phyloP scores from a whole-genome alignment of 2,888 invertebrate genomes.

The Chrysolina haemoptera region DNA sequence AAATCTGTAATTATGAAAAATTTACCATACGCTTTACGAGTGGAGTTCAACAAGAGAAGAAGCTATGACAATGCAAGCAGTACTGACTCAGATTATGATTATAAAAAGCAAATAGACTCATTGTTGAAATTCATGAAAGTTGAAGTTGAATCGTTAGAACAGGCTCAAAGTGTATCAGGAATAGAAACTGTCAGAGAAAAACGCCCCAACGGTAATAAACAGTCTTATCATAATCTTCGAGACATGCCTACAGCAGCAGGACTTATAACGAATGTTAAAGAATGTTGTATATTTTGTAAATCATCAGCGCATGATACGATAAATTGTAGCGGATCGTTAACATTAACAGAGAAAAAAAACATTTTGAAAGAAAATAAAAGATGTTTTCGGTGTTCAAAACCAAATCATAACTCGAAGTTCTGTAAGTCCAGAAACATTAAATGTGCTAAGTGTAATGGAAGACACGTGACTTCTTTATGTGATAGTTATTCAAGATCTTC shows the following conservation, averaged over 20 bases:
- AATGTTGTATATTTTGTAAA: neutral
- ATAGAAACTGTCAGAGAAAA: neutral
- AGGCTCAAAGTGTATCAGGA: too few relatives aligned
- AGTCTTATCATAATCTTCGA: neutral
- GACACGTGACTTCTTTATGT: neutral
- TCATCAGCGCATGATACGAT: neutral
- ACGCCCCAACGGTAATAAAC: neutral
- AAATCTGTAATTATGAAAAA: too few relatives aligned
- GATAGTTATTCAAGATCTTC: neutral
- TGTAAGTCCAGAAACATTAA: neutral
- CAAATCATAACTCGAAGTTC: neutral
- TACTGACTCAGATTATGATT: too few relatives aligned
- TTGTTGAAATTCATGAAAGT: too few relatives aligned
- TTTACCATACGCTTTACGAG: too few relatives aligned
- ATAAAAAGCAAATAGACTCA: too few relatives aligned
- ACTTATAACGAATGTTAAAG: neutral
- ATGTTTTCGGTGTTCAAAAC: neutral
- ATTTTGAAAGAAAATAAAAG: neutral
- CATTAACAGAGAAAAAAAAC: neutral
- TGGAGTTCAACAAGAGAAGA: too few relatives aligned
- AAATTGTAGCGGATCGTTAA: neutral
- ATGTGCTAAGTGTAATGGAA: neutral
- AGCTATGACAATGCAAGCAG: too few relatives aligned
- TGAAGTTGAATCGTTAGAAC: too few relatives aligned
- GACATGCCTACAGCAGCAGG: neutral